Evolutionary conservation across 2,797 vertebrate species (phyloP), one percentile per base, ranked within the genome.

Genomic region (Taenioides sp.): DNA sequence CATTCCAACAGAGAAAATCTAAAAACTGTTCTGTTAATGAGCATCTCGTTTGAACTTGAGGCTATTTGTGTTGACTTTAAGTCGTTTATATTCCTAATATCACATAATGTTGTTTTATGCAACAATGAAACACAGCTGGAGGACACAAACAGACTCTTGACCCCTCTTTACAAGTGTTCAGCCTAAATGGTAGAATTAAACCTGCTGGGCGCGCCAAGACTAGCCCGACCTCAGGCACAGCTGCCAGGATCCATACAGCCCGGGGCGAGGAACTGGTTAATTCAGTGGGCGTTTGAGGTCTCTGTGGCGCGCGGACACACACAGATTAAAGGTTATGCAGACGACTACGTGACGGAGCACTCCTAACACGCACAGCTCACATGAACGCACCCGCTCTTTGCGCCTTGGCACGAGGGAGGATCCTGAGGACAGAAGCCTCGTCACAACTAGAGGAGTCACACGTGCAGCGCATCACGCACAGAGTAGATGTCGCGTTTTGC

Each of bases 401-500:
- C 67, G 17, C 43, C 23, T 47, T 52, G 25, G 63, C 40, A 65
- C 25, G 25, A 49, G 65, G 25, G 18, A 31, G 23, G 65, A 22
- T 25, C 43, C 65, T 22, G 18, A 31, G 5, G 65, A 43, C n/a
- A 23, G 17, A 31, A 25, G 31, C 59, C 59, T 34, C 27, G 57
- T 59, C 25, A 37, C 67, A 83, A 78, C 75, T 77, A 58, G 14
- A 18, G 27, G 65, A 66, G 70, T 70, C 59, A 71, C 7, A 73
- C 47, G 5, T 57, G 69, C 77, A 80, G 84, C 82, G 81, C 82
- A 80, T 77, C 66, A 55, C 72, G 18, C 55, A 67, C 70, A 66
- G 23, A 52, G 81, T 80, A 55, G 81, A 16, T 34, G 81, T 12
- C 73, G 49, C 54, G 69, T 76, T 11, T 73, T 27, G 80, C 68